These are phyloP conservation scores for Stichodactyla mertensii DNA, from an alignment of 64 coral and sea anemone genomes.

Conservation along the genomic window DNA sequence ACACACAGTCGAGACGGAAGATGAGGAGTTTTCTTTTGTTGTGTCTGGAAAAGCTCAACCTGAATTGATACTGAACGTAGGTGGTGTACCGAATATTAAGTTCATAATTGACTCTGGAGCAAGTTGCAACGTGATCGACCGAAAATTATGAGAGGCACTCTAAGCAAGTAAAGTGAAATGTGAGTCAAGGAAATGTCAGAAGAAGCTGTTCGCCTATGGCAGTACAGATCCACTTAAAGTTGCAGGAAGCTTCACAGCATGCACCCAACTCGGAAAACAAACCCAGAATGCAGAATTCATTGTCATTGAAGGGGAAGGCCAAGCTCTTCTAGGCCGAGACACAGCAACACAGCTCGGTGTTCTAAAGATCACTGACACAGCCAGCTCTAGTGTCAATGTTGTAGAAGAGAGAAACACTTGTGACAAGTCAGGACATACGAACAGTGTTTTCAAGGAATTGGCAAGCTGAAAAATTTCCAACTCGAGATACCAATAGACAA, in stretches of 20 bases:
- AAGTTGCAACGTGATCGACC: constrained; percentile 51
- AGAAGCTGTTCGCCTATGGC: constrained; percentile 56
- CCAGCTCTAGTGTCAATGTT: neutral
- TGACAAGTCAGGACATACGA: neutral
- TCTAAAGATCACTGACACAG: neutral
- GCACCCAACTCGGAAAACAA: constrained; percentile 5
- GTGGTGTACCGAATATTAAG: no score
- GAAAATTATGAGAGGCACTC: constrained; percentile 26
- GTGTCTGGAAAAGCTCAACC: no score
- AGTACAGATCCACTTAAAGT: constrained; percentile 25
- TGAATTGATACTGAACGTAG: no score
- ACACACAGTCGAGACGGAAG: no score
- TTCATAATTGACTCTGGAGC: constrained; percentile 3
- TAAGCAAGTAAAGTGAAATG: constrained; percentile 50
- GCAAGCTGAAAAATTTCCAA: constrained; percentile 35
- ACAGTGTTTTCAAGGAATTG: constrained; percentile 13
- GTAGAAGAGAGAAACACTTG: neutral
- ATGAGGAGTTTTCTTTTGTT: no score
- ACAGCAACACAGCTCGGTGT: neutral
- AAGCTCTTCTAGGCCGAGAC: no score
- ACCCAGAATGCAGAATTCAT: constrained; percentile 16
- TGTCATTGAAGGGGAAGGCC: constrained; percentile 26
- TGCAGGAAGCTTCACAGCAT: constrained; percentile 22
- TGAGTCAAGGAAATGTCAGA: constrained; percentile 35
- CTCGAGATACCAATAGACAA: constrained; percentile 14